A percentile compares a stretch with the other conserved stretches of the same genome.
These are phyloP conservation scores for human DNA, from an alignment of 2,113 vertebrate genomes.

Conservation along the genomic window GRCh38 chr9:76661501-76662000, in stretches of 20 bases:
- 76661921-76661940: conserved; percentile 11
- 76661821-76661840: not conserved
- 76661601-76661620: conserved; percentile 11
- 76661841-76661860: not conserved
- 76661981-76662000: not conserved
- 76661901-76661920: not conserved
- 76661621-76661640: not conserved
- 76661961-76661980: not conserved
- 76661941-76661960: not conserved
- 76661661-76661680: not conserved
- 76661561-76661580: not conserved
- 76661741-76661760: not conserved
- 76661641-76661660: not conserved
- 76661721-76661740: not conserved
- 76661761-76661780: conserved; percentile 27
- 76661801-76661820: not conserved
- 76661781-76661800: not conserved
- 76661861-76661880: not conserved
- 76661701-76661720: not conserved
- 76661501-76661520: no score
- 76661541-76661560: no score
- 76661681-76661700: not conserved
- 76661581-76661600: not conserved
- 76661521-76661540: no score
- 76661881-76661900: not conserved